Base-by-base conservation (phyloP, 2,888 invertebrate species). In the Tipula vernalis region DNA sequence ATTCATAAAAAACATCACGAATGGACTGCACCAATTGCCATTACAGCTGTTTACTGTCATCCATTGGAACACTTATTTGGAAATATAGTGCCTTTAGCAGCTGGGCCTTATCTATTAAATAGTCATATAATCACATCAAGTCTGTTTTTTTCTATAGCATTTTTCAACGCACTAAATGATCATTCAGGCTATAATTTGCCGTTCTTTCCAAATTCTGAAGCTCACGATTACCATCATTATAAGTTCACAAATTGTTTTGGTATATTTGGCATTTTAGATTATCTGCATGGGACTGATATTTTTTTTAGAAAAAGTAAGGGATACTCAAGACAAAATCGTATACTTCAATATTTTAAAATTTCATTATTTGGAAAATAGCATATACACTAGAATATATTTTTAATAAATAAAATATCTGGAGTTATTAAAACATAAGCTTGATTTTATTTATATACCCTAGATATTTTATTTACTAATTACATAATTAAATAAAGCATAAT, bases 1-100 rank as follows among this genome's bases (percentile, higher is more conserved):
- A 83, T 87, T n/a, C 87, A 87, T n/a, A 87, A 87, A 15, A 85
- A 86, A 18, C 87, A 87, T 86, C 87, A 87, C 57, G 87, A 87
- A 83, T 87, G 51, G 36, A 83, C 44, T 5, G 47, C 87, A 28
- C 87, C 87, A n/a, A 47, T 83, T 12, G 83, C 83, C n/a, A 83
- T 87, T 0, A 28, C 86, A 18, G 87, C 87, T 44, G 39, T 51
- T 10, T 87, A 87, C 83, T 86, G 86, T 86, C 47, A 86, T 85
- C 85, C 86, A 3, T 6, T 87, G 36, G 87, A 87, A 12, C 87
- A 87, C 15, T 41, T 87, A 36, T 71, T 87, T 28, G 86, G 87
- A 15, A 87, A 87, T 83, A 18, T 87, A 41, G 8, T 87, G 0
- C 86, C 87, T 6, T 44, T 86, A 18, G 85, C 86, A 36, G 41